Conservation (phyloP, 2,113 vertebrate species). For the Ophiodon elongatus region DNA sequence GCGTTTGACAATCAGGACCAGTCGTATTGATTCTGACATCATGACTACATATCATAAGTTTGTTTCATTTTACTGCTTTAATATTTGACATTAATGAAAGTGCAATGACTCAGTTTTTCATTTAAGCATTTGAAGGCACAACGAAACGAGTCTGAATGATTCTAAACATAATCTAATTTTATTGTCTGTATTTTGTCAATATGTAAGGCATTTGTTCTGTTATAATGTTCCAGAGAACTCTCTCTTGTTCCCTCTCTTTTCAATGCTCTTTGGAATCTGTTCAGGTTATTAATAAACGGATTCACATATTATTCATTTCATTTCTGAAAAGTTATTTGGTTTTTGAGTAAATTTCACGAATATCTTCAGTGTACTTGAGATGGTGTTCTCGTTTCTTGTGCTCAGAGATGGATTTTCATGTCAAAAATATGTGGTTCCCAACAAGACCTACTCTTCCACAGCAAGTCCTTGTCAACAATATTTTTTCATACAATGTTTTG, state of each 20-base stretch:
- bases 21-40: slow-evolving; percentile 18
- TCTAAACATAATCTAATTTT: slow-evolving; percentile 76
- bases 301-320: slow-evolving; percentile 40
- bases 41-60: slow-evolving; percentile 32
- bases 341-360: not conserved
- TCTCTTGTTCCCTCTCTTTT: slow-evolving; percentile 34
- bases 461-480: not conserved
- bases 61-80: slow-evolving; percentile 14
- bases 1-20: slow-evolving; percentile 21
- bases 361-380: not conserved
- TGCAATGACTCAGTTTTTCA: slow-evolving; percentile 77
- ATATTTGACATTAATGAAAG: slow-evolving; percentile 65
- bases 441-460: not conserved
- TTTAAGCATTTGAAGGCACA: slow-evolving; percentile 42
- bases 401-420: not conserved
- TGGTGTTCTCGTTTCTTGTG: not conserved
- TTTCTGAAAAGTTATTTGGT: not conserved
- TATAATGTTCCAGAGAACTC: slow-evolving; percentile 58
- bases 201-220: slow-evolving; percentile 70
- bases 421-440: not conserved
- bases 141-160: slow-evolving; percentile 65
- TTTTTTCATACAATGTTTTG: not conserved
- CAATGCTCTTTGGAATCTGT: slow-evolving; percentile 66
- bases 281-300: slow-evolving; percentile 77
- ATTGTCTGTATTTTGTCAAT: slow-evolving; percentile 75